Percentiles rank a stretch among this genome's conserved stretches.
Conservation (phyloP, 2,113 vertebrate genomes). For the Ceyx melanurus region DNA sequence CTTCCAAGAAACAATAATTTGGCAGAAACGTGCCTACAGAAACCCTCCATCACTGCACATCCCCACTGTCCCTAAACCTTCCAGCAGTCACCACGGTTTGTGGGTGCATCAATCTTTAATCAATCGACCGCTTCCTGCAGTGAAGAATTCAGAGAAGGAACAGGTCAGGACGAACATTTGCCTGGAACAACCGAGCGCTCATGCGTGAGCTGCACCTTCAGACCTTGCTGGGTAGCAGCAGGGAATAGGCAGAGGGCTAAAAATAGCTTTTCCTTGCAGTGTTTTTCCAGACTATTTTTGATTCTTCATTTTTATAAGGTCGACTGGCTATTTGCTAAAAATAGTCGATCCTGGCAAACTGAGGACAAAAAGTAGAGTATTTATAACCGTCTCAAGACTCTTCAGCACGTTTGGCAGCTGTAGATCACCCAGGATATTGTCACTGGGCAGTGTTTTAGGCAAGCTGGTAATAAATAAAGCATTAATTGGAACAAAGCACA, state of each 20-base stretch:
- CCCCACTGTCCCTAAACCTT: slow-evolving; percentile 40
- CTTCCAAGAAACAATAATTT: not conserved
- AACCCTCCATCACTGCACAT: slow-evolving; percentile 33
- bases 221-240: slow-evolving; percentile 67
- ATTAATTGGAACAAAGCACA: not conserved
- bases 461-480: slow-evolving; percentile 56
- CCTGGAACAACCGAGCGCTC: slow-evolving; percentile 67
- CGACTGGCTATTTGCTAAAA: slow-evolving; percentile 84
- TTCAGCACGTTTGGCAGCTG: slow-evolving; percentile 53
- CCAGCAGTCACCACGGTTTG: slow-evolving; percentile 69
- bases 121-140: slow-evolving; percentile 69
- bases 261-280: slow-evolving; percentile 77
- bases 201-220: slow-evolving; percentile 63
- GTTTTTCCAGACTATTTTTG: slow-evolving; percentile 84
- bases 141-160: slow-evolving; percentile 53
- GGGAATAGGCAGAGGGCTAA: slow-evolving; percentile 67
- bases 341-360: slow-evolving; percentile 82
- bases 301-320: slow-evolving; percentile 85
- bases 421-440: slow-evolving; percentile 42
- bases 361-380: slow-evolving; percentile 80
- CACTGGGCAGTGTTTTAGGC: slow-evolving; percentile 53
- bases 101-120: slow-evolving; percentile 82
- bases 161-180: slow-evolving; percentile 54
- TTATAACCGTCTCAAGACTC: slow-evolving; percentile 68
- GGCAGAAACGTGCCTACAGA: slow-evolving; percentile 66